Percentiles rank a stretch among this genome's conserved stretches.
Conservation (phyloP, 2,113 vertebrate species). For the Pseudopipra pipra region DNA sequence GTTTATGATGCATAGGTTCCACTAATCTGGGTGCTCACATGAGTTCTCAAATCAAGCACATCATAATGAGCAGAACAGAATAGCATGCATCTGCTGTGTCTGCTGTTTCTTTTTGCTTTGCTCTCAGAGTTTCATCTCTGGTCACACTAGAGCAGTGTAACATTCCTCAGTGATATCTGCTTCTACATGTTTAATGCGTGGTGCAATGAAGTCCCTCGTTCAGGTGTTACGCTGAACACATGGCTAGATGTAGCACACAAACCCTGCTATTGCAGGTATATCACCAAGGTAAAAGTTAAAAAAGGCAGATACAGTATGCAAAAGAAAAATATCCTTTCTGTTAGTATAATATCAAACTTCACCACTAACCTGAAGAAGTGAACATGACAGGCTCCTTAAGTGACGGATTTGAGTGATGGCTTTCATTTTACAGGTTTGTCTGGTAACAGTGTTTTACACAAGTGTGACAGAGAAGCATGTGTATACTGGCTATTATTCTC, state of each 20-base stretch:
- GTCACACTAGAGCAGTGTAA: background rate
- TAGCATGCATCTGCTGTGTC: background rate
- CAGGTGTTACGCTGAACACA: background rate
- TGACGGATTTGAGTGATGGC: background rate
- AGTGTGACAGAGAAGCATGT: conserved; percentile 7
- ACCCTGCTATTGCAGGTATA: background rate
- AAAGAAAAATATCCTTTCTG: background rate
- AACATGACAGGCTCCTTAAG: background rate
- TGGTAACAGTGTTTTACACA: background rate
- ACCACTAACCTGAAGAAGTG: background rate
- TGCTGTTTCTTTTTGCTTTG: background rate
- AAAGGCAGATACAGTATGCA: background rate
- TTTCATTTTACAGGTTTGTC: conserved; percentile 26
- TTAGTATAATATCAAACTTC: background rate
- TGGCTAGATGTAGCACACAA: background rate
- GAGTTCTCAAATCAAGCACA: background rate
- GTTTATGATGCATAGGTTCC: background rate
- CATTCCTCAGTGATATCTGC: background rate
- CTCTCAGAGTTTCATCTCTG: background rate
- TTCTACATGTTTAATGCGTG: background rate
- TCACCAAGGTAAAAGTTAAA: background rate
- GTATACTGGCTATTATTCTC: conserved; percentile 28
- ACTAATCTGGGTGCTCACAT: background rate
- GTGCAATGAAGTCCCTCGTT: background rate
- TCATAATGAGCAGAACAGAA: background rate